A percentile compares a stretch with the other conserved stretches of the same genome.
phyloP scores from a whole-genome alignment of 2,888 invertebrate species.

The Ochlodes sylvanus region DNA sequence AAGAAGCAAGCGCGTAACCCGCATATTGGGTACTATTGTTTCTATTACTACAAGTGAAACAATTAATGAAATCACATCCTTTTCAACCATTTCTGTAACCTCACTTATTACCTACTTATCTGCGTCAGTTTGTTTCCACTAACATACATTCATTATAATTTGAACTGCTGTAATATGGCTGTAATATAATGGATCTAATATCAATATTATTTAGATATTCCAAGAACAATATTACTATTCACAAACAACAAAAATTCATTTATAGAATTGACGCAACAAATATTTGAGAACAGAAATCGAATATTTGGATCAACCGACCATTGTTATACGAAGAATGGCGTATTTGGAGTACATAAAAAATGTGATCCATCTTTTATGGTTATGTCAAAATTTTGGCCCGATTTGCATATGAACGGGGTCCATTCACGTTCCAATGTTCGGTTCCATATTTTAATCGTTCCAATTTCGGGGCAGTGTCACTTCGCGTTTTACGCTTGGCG shows the following conservation, averaged over 20 bases:
- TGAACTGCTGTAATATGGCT: too few relatives aligned
- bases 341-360: slow-evolving; percentile 44
- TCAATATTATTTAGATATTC: not conserved
- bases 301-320: slow-evolving; percentile 56
- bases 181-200: not conserved
- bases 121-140: too few relatives aligned
- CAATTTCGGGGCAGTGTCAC: slow-evolving; percentile 51
- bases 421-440: slow-evolving; percentile 56
- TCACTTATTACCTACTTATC: too few relatives aligned
- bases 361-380: slow-evolving; percentile 77
- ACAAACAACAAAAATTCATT: slow-evolving; percentile 10
- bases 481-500: slow-evolving; percentile 50
- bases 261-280: slow-evolving; percentile 41
- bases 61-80: too few relatives aligned
- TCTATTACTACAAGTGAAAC: too few relatives aligned
- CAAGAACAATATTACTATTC: slow-evolving; percentile 3
- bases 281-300: slow-evolving; percentile 54
- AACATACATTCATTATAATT: too few relatives aligned
- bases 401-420: slow-evolving; percentile 78
- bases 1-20: too few relatives aligned
- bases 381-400: slow-evolving; percentile 70
- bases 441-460: slow-evolving; percentile 47
- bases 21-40: too few relatives aligned
- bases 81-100: too few relatives aligned
- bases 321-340: slow-evolving; percentile 56